Base-by-base conservation (phyloP, 2,888 invertebrate genomes). In the Chrysolina americana region DNA sequence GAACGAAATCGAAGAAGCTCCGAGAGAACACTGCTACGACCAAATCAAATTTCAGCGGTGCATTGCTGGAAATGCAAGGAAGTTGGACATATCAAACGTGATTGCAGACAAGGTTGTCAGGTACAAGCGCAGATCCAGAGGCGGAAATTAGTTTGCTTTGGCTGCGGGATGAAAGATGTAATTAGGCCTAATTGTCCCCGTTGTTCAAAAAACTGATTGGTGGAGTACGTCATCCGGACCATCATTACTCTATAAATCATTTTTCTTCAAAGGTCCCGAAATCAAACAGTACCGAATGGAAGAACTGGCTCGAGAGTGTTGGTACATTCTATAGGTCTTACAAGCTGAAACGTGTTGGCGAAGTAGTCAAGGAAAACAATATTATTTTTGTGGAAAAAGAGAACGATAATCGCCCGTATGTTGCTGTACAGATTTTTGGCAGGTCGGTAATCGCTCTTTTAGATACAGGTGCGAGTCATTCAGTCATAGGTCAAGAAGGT, bases 121-220 rank as follows among this genome's bases (percentile, higher is more conserved):
- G 62, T 9, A 62, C 36, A 17, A 41, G 9, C n/a, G 17, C 36
- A 11, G 36, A 13, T 8, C 4, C 36, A 19, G 19, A 41, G 17
- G 10, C n/a, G 41, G 15, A 17, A 64, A 17, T 17, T 17, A 15
- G 8, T 41, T 11, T 64, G 64, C 10, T 36, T 15, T 64, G 64
- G 41, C 10, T 64, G 64, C 15, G 64, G 64, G 0, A 21, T 23
- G 53, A 56, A n/a, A 28, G 59, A 15, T 59, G 65, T 59, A 9
- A 72, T 68, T 11, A 21, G 72, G 11, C 72, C 72, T 6, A 72
- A 72, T 28, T 72, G 68, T 28, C 65, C 47, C 1, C 28, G 13
- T n/a, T 71, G 71, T 41, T 28, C 15, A 64, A 64, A 64, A 63
- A 64, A 64, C 41, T 41, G 41, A 41, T 41, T 3, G 36, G 15